These are phyloP conservation scores for Drosophila cracens DNA, from an alignment of 2,888 invertebrate genomes.

Conservation along the genomic window DNA sequence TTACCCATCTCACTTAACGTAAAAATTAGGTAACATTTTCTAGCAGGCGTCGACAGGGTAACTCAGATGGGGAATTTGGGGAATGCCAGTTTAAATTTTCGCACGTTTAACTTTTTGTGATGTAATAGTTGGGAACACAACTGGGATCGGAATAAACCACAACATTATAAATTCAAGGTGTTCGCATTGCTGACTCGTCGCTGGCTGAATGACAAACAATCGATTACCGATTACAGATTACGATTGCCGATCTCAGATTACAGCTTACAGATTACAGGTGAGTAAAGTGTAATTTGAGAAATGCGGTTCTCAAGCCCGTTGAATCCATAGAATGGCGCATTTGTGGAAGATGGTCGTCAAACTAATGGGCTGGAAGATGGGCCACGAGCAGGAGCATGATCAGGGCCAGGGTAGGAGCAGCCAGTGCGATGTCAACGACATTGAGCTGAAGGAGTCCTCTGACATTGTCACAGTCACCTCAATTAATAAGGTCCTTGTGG, in stretches of 20 bases:
- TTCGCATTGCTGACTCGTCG: neutral
- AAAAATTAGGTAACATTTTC: neutral
- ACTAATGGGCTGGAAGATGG: conserved; percentile 6
- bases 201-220: neutral
- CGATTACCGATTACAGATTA: neutral
- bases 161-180: neutral
- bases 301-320: neutral
- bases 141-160: neutral
- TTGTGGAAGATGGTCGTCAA: conserved; percentile 27
- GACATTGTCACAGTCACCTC: conserved; percentile 32
- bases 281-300: neutral
- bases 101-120: neutral
- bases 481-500: conserved; percentile 31
- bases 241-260: too few species aligned
- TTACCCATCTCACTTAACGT: neutral
- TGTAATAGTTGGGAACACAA: neutral
- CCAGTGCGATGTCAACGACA: conserved; percentile 4
- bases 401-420: neutral
- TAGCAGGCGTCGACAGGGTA: neutral
- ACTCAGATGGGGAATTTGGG: neutral
- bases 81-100: neutral
- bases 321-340: conserved; percentile 21
- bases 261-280: neutral
- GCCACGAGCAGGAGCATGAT: conserved; percentile 6
- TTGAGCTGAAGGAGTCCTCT: conserved; percentile 40